Evolutionary conservation across 2,113 vertebrate genomes (phyloP).

Genomic region (Regulus satrapa): DNA sequence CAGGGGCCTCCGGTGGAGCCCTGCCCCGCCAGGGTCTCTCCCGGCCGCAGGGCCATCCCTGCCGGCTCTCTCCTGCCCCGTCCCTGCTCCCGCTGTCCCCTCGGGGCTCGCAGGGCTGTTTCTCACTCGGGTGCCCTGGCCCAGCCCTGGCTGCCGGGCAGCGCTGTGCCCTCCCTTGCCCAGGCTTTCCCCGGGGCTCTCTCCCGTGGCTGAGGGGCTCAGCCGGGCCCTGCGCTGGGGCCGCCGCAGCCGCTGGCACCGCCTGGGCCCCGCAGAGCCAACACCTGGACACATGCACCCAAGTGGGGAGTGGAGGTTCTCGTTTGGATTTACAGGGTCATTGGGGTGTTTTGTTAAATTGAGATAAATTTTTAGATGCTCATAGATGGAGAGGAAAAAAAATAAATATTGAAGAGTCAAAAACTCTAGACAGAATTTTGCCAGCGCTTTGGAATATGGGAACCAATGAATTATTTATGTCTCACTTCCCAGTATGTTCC

Average conservation of each 20-base stretch:
- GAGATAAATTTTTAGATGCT: neutral
- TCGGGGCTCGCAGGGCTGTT: neutral
- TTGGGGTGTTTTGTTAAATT: rapidly evolving
- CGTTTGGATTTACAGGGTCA: neutral
- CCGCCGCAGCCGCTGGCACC: neutral
- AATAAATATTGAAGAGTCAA: neutral
- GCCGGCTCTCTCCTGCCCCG: neutral
- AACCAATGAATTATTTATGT: neutral
- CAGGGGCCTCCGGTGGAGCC: rapidly evolving
- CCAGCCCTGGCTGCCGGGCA: neutral
- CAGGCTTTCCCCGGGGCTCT: neutral
- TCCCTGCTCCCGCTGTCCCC: neutral
- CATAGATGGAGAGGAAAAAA: neutral
- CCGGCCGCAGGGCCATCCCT: neutral
- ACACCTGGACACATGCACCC: rapidly evolving
- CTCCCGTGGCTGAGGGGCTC: neutral
- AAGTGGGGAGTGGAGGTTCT: rapidly evolving
- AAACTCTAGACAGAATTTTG: neutral
- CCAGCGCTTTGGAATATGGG: neutral
- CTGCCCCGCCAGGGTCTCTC: neutral
- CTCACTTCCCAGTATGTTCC: neutral
- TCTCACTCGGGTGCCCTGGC: neutral
- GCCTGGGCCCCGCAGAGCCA: neutral
- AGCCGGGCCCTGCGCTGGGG: neutral
- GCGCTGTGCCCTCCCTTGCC: neutral